Conservation (phyloP, 2,888 invertebrate genomes). For the Atherix ibis region DNA sequence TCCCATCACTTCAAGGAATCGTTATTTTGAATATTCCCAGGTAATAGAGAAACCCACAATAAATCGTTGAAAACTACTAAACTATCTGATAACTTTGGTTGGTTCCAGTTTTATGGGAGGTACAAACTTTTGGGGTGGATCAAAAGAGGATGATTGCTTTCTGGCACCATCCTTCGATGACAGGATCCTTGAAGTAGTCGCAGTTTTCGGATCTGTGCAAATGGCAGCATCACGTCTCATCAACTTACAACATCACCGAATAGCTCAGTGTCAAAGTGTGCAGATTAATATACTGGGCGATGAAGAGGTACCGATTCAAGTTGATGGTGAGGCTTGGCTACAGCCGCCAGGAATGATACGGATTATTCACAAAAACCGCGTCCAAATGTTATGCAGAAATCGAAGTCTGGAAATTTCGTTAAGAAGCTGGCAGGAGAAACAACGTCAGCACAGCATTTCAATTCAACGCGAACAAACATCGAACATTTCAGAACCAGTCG, state of each 20-base stretch:
- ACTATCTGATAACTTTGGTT: conserved; percentile 6
- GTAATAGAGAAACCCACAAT: conserved; percentile 34
- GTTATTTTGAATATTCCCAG: conserved; percentile 91
- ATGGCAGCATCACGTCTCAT: conserved; percentile 93
- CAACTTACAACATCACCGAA: conserved; percentile 90
- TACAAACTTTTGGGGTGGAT: conserved; percentile 96
- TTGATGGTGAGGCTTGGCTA: conserved; percentile 96
- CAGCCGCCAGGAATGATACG: conserved; percentile 93
- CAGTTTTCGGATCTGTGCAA: conserved; percentile 93
- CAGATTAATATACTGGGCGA: conserved; percentile 91
- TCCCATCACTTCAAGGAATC: conserved; percentile 91
- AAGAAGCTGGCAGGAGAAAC: conserved; percentile 75
- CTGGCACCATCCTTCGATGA: conserved; percentile 91
- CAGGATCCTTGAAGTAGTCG: conserved; percentile 89
- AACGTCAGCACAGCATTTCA: conserved; percentile 40
- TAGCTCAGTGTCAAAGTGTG: conserved; percentile 90
- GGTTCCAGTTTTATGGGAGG: conserved; percentile 85
- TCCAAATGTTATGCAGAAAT: conserved; percentile 90
- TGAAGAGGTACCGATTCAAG: conserved; percentile 86
- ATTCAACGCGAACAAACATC: conserved; percentile 35
- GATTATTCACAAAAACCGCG: conserved; percentile 91
- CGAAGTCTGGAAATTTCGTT: conserved; percentile 79
- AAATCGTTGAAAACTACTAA: background rate
- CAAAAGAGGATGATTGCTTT: conserved; percentile 81
- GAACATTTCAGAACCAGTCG: conserved; percentile 21